Base-by-base conservation (phyloP, 2,113 vertebrate species). In the Sander vitreus region DNA sequence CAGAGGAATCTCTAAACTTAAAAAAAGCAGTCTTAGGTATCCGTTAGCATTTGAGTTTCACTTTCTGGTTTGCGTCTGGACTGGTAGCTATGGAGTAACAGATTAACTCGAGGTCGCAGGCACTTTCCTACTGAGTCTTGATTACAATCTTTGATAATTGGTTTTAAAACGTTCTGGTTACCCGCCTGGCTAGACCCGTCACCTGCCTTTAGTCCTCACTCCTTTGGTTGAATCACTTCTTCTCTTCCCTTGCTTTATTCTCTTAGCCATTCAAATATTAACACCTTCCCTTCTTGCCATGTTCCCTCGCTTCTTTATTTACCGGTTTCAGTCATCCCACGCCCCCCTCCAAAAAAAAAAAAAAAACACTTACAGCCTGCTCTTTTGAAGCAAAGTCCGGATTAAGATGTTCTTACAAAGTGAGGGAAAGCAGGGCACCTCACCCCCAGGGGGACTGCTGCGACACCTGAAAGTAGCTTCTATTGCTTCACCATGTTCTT, bases 331-430 rank as follows among this genome's bases (percentile, higher is more conserved):
- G 62, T 43, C 18, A 1, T 76, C 86, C 57, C 77, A 76, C 70
- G 18, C 59, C 69, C 84, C 71, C 58, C 11, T 43, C 18, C 27
- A 16, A 16, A 60, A 73, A 73, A 74, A 63, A 66, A 76, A 77
- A 27, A 66, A 76, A 77, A 63, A 66, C 63, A 71, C 48, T 43
- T 14, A 43, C 39, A 43, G 39, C 39, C 2, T 15, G 30, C 69
- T 74, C 76, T 76, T 84, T 80, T 76, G 25, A 69, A 81, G 74
- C 69, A 7, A 36, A 74, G 50, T 79, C 73, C 19, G 63, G 87
- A 88, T 91, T 82, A 87, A 90, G 87, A 88, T 86, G 83, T 88
- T 84, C 78, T 90, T 74, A 81, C 84, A 48, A 57, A 75, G 83
- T 25, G 81, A 81, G 79, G 36, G 69, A 85, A 88, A 89, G 62